phyloP scores from a whole-genome alignment of 2,797 vertebrate species.

The Acanthiza pusilla region DNA sequence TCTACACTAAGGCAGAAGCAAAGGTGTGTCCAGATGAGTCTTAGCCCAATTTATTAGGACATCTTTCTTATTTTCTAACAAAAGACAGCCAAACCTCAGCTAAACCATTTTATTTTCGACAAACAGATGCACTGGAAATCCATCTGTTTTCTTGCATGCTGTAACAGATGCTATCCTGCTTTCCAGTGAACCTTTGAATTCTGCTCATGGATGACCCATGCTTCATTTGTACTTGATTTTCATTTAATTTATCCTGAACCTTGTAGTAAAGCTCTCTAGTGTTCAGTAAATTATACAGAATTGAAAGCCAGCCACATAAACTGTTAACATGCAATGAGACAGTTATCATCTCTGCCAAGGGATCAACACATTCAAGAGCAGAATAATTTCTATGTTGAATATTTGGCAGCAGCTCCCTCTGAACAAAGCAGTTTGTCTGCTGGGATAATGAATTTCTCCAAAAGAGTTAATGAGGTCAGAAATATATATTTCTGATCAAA shows the following conservation, averaged over 20 bases:
- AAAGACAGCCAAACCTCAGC: background rate
- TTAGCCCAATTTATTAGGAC: background rate
- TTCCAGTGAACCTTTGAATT: background rate
- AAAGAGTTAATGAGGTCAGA: background rate
- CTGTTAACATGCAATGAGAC: background rate
- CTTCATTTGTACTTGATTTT: constrained; percentile 33
- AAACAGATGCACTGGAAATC: background rate
- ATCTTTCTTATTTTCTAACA: background rate
- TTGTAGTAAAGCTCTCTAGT: background rate
- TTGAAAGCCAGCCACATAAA: constrained; percentile 14
- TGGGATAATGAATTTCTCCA: background rate
- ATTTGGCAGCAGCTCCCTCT: background rate
- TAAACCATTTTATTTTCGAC: background rate
- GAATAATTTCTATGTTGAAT: background rate
- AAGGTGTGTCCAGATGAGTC: background rate
- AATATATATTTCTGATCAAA: background rate
- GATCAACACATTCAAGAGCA: background rate
- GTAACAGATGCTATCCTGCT: background rate
- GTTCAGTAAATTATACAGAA: background rate
- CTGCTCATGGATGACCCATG: background rate
- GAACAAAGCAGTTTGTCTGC: background rate
- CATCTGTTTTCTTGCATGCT: background rate
- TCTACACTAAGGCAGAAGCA: background rate
- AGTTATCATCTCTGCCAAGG: background rate
- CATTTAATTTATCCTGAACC: constrained; percentile 25